Evolutionary conservation across 2,888 invertebrate genomes (phyloP), one percentile per base, ranked within the genome.

Genomic region (Monoplex corrugatus): DNA sequence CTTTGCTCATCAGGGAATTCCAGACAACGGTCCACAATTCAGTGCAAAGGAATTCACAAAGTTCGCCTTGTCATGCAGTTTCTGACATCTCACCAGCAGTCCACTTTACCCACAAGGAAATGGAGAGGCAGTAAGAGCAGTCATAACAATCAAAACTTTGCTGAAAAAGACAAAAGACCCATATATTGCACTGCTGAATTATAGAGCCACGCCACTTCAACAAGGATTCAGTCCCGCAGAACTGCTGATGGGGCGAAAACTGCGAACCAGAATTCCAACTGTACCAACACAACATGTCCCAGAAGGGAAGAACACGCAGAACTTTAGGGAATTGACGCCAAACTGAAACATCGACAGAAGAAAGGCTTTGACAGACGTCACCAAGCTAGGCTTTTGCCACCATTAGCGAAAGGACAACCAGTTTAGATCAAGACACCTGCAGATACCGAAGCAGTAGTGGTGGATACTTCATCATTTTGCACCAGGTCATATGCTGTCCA

Each of bases 21-120:
- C 87, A 43, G 82, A 87, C 50, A 89, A 68, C 57, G 89, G 89
- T 3, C 87, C 86, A 0, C 89, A 89, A 45, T 89, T 89, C 50
- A 50, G 38, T 16, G 28, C 83, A 23, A 13, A 19, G 35, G 68
- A 68, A 35, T 88, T 88, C 35, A 19, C 63, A 28, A 68, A 72
- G 44, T 89, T 89, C 45, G 35, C 85, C 10, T 35, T n/a, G 5
- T 40, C 43, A 38, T 87, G 63, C 35, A 68, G 68, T 10, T 89
- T 86, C 35, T 57, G 72, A 0, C n/a, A n/a, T n/a, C n/a, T n/a
- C n/a, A n/a, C n/a, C n/a, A 80, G 50, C 40, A 68, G 45, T 35
- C 89, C 86, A 28, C 16, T 50, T 6, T 72, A 86, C 28, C 80
- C 78, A 28, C 86, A 86, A 63, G 82, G 75, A 16, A 86, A 86